Percentiles rank a stretch among this genome's conserved stretches.
phyloP scores from a whole-genome alignment of 2,797 vertebrate species.

The Anolis apletophallus region DNA sequence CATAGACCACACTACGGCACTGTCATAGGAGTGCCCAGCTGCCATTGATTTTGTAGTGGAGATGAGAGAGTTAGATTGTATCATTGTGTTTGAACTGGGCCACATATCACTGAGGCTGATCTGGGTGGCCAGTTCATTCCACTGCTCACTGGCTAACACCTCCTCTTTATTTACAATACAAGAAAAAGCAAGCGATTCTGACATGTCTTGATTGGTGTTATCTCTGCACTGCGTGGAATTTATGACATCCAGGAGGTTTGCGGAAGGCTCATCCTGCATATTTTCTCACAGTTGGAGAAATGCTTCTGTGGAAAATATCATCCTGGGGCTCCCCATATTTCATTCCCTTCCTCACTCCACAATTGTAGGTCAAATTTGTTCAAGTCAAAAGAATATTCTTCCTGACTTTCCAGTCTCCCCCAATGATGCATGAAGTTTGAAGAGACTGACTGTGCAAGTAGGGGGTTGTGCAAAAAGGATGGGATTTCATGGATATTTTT shows the following conservation, averaged over 20 bases:
- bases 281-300: conserved; percentile 51
- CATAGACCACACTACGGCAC: too few species aligned
- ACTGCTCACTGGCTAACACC: neutral
- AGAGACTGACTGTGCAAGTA: neutral
- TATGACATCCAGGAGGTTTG: conserved; percentile 46
- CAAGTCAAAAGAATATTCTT: conserved; percentile 48
- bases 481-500: neutral
- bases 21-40: too few species aligned
- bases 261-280: conserved; percentile 63
- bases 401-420: neutral
- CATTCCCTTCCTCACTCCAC: conserved; percentile 35
- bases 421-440: neutral
- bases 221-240: conserved; percentile 45
- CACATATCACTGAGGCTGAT: neutral
- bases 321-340: conserved; percentile 63
- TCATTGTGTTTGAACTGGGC: neutral
- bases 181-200: conserved; percentile 16
- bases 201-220: neutral
- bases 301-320: conserved; percentile 54
- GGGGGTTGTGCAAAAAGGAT: neutral
- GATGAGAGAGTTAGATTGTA: too few species aligned
- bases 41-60: too few species aligned
- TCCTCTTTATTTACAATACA: conserved; percentile 23
- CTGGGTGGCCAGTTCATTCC: neutral
- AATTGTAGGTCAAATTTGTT: conserved; percentile 54